A percentile compares a stretch with the other conserved stretches of the same genome.
Evolutionary conservation across 2,888 invertebrate species (phyloP).

Genomic region (Zootermopsis nevadensis): DNA sequence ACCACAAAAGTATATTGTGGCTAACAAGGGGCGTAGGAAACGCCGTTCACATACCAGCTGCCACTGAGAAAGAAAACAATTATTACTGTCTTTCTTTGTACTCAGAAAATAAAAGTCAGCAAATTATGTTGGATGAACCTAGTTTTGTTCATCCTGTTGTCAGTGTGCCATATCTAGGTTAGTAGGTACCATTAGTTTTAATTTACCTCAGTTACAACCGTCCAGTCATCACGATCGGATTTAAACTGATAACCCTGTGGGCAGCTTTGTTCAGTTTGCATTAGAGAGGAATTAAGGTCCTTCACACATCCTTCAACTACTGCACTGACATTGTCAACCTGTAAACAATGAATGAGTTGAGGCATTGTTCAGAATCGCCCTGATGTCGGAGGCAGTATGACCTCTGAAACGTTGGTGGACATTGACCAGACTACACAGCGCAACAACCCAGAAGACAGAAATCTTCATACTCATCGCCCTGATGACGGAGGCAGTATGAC

Average conservation of each 20-base stretch:
- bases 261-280: conserved; percentile 49
- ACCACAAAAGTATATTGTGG: conserved; percentile 62
- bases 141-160: too few species aligned
- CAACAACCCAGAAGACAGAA: too few species aligned
- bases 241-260: conserved; percentile 55
- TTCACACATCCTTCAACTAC: conserved; percentile 4
- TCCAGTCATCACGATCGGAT: conserved; percentile 54
- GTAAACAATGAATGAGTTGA: too few species aligned
- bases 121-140: too few species aligned
- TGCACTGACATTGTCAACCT: conserved; percentile 10
- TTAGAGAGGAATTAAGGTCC: background rate
- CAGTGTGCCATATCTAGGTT: too few species aligned
- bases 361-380: too few species aligned
- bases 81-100: background rate
- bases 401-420: too few species aligned
- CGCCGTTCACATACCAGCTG: conserved; percentile 61
- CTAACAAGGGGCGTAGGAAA: conserved; percentile 59
- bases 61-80: conserved; percentile 58
- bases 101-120: too few species aligned
- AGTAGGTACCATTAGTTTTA: background rate
- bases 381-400: too few species aligned
- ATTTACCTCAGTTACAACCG: conserved; percentile 55
- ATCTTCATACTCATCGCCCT: too few species aligned
- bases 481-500: too few species aligned
- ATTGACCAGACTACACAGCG: too few species aligned